A percentile compares a stretch with the other conserved stretches of the same genome.
Evolutionary conservation across 2,113 vertebrate genomes (phyloP).

Genomic region (Aplodontia rufa): DNA sequence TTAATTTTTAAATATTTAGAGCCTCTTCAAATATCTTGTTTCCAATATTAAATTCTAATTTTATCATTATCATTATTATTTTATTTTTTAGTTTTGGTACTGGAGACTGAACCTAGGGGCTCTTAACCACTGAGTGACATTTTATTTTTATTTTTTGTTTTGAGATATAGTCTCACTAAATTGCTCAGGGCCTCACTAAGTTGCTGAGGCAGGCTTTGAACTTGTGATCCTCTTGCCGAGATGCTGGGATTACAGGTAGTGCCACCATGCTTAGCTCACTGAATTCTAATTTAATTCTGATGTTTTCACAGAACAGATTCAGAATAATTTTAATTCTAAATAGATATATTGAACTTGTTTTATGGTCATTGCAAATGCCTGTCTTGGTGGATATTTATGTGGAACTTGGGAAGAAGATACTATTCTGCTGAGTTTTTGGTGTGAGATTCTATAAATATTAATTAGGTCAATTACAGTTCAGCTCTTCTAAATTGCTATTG

Average conservation of each 20-base stretch:
- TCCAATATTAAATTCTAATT: conserved; percentile 26
- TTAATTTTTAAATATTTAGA: conserved; percentile 34
- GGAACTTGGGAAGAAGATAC: not conserved
- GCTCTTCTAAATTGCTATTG: not conserved
- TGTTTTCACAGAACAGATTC: not conserved
- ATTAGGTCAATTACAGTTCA: not conserved
- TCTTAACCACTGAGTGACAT: too few species aligned
- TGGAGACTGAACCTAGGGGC: too few species aligned
- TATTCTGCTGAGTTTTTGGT: not conserved
- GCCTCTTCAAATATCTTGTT: not conserved
- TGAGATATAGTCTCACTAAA: too few species aligned
- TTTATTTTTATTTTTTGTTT: too few species aligned
- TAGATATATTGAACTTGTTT: not conserved
- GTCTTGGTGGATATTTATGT: not conserved
- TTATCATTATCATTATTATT: too few species aligned
- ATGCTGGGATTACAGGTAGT: too few species aligned
- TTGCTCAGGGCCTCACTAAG: too few species aligned
- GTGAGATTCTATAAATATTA: not conserved
- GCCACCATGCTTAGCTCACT: too few species aligned
- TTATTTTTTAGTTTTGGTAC: too few species aligned
- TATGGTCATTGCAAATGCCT: not conserved
- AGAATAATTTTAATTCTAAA: not conserved
- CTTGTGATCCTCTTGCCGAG: too few species aligned
- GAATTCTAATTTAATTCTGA: not conserved
- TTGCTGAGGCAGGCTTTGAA: too few species aligned